Base-by-base conservation (phyloP, 2,888 invertebrate species). In the Hedychridium roseum region DNA sequence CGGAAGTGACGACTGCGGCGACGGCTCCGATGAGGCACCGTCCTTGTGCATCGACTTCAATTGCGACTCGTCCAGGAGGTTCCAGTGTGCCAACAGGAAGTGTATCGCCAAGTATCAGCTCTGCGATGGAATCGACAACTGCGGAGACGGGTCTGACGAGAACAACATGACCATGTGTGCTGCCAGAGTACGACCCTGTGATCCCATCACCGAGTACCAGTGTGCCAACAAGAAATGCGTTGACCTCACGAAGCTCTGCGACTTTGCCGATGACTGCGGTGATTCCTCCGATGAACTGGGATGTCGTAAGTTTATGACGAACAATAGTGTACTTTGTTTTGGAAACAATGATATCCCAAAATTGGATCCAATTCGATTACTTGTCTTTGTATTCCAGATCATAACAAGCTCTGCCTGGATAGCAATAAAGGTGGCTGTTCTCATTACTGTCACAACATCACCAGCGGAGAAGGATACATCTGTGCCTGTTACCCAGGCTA, bases 111-210 rank as follows among this genome's bases (percentile, higher is more conserved):
- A 83, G 47, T 92, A 91, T 71, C 92, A 92, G 71, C 84, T 93
- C 5, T 97, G 97, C 78, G 96, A 97, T 79, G 91, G 92, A 20
- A 84, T 90, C 12, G 92, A 95, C 78, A 94, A 97, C 79, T 97
- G 97, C 79, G 92, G 93, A 26, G 96, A 97, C 78, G 94, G 94
- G 5, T 92, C 92, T 0, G 97, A 97, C 79, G 97, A 97, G 80
- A 95, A 95, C 79, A 94, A 95, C 79, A 91, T 94, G 86, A 94
- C 94, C 0, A 80, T 94, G 43, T 95, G 94, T 73, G 87, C 89
- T 1, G 82, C 85, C n/a, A 86, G 88, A 53, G 84, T 86, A 39
- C 86, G 88, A 61, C 87, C 91, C 0, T 92, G 92, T 77, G 90
- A 92, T 69, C 83, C 87, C 0, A 84, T 85, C 60, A 83, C 86